Conservation (phyloP, 1,140 invertebrate species). For the Drosophila arizonae region DNA sequence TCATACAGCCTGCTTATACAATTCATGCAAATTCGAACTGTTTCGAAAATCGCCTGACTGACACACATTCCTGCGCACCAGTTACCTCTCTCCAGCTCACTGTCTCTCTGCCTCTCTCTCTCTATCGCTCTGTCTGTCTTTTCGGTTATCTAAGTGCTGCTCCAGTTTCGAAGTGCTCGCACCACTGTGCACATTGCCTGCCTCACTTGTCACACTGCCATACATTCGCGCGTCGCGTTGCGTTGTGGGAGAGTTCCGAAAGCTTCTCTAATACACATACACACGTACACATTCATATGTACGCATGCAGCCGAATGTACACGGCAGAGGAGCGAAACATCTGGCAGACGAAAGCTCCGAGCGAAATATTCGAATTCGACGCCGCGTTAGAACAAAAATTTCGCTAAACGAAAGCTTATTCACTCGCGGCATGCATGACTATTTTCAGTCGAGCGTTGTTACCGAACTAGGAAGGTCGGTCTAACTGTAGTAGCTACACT, state of each 20-base stretch:
- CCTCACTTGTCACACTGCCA: conserved; percentile 75
- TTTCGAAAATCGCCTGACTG: conserved; percentile 49
- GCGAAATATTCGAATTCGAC: conserved; percentile 23
- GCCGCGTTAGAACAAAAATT: conserved; percentile 44
- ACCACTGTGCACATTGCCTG: conserved; percentile 56
- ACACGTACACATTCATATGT: background rate
- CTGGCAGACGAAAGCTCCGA: conserved; percentile 65
- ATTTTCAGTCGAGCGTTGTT: conserved; percentile 82
- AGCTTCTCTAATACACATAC: conserved; percentile 45
- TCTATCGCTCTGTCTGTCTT: conserved; percentile 16
- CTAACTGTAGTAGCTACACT: conserved; percentile 72
- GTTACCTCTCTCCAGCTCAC: conserved; percentile 14
- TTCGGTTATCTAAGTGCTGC: conserved; percentile 35
- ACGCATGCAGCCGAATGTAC: conserved; percentile 21
- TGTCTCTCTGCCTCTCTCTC: conserved; percentile 19
- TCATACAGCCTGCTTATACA: conserved; percentile 54
- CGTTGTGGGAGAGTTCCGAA: conserved; percentile 54
- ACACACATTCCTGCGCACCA: conserved; percentile 58
- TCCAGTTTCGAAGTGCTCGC: conserved; percentile 68
- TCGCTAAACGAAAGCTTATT: conserved; percentile 77
- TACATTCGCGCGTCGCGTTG: conserved; percentile 46
- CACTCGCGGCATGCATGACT: conserved; percentile 78
- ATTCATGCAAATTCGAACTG: conserved; percentile 64
- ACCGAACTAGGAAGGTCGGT: conserved; percentile 81
- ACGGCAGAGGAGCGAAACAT: conserved; percentile 54